Percentiles rank a stretch among this genome's conserved stretches.
phyloP scores from a whole-genome alignment of 2,888 invertebrate genomes.

The Caprella mutica region DNA sequence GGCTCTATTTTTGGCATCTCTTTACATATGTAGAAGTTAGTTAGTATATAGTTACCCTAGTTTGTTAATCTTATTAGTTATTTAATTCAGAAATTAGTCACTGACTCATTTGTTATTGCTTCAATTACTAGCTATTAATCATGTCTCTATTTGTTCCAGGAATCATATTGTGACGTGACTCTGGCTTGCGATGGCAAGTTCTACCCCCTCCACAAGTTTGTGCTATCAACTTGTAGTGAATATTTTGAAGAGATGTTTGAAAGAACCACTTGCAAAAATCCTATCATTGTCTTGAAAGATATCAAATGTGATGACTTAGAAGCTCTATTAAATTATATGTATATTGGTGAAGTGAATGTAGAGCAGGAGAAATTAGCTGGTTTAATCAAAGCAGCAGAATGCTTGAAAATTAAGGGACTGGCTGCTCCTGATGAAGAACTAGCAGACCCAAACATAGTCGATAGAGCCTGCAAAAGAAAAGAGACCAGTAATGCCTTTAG shows the following conservation, averaged over 20 bases:
- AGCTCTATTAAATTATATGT: conserved; percentile 18
- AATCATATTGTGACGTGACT: conserved; percentile 14
- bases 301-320: conserved; percentile 18
- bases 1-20: too few species aligned
- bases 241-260: conserved; percentile 21
- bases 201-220: conserved; percentile 15
- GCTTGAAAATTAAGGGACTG: conserved; percentile 18
- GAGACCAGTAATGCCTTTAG: too few species aligned
- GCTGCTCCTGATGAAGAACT: conserved; percentile 20
- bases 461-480: too few species aligned
- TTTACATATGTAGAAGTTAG: too few species aligned
- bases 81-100: too few species aligned
- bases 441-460: too few species aligned
- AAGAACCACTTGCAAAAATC: conserved; percentile 15
- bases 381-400: conserved; percentile 15
- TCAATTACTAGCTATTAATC: neutral
- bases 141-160: conserved; percentile 3
- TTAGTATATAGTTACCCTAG: too few species aligned
- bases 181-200: conserved; percentile 16
- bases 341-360: conserved; percentile 20
- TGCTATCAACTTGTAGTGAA: conserved; percentile 19
- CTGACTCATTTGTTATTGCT: too few species aligned
- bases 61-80: neutral
- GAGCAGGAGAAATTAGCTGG: conserved; percentile 18
- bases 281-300: conserved; percentile 18